Conservation (phyloP, 2,797 vertebrate species). For the Hemitrygon akajei region DNA sequence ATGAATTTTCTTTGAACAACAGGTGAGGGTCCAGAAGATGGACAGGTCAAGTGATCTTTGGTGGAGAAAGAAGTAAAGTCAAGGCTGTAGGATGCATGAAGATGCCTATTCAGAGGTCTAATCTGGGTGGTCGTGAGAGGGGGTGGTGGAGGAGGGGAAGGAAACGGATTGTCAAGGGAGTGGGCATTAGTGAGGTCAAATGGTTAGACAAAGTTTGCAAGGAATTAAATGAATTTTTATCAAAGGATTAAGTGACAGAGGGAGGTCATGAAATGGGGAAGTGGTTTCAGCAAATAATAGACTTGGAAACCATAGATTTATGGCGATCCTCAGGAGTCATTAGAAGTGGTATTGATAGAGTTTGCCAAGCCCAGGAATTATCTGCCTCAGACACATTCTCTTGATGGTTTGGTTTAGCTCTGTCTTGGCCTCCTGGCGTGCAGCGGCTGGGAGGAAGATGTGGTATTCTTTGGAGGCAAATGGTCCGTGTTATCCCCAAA, state of each 20-base stretch:
- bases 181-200: no score
- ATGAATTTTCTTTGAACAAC: no score
- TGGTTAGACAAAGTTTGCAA: background rate
- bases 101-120: no score
- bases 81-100: no score
- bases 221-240: background rate
- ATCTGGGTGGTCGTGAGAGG: no score
- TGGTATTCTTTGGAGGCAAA: no score
- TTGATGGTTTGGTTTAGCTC: background rate
- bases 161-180: no score
- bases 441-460: background rate
- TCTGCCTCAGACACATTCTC: background rate
- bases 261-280: background rate
- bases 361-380: background rate
- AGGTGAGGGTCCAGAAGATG: no score
- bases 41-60: no score
- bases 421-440: background rate
- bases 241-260: background rate
- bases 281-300: constrained; percentile 7
- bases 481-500: no score
- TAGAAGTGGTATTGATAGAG: background rate
- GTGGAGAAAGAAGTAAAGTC: no score
- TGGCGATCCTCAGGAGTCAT: background rate
- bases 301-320: background rate
- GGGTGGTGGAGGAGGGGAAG: no score